phyloP scores from a whole-genome alignment of 2,888 invertebrate genomes.

The Amphipyra tragopoginis region DNA sequence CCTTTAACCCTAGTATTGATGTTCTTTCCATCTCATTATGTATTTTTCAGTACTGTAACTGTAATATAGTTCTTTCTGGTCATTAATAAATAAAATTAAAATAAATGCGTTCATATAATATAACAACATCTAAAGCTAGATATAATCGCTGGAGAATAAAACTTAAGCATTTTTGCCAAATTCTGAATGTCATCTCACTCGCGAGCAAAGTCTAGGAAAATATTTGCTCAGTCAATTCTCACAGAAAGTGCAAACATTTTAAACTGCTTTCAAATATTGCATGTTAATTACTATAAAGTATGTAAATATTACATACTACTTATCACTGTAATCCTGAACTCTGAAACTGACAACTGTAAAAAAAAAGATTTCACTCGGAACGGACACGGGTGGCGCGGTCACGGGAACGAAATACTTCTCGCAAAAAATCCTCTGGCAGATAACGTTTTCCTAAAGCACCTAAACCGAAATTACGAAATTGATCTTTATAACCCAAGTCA shows the following conservation, averaged over 20 bases:
- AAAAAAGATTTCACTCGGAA: slow-evolving; percentile 17
- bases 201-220: slow-evolving; percentile 24
- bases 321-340: slow-evolving; percentile 13
- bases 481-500: slow-evolving; percentile 61
- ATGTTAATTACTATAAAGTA: slow-evolving; percentile 5
- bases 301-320: slow-evolving; percentile 13
- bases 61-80: too few species aligned
- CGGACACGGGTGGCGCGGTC: slow-evolving; percentile 55
- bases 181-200: slow-evolving; percentile 9
- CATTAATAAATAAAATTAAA: too few species aligned
- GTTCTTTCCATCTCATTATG: too few species aligned
- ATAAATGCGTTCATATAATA: too few species aligned
- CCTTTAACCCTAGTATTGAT: too few species aligned
- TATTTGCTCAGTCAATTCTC: slow-evolving; percentile 11
- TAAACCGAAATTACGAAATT: slow-evolving; percentile 54
- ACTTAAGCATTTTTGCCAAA: slow-evolving; percentile 6
- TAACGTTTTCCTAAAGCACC: slow-evolving; percentile 60
- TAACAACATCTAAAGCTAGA: neutral
- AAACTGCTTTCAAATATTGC: slow-evolving; percentile 11
- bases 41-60: too few species aligned
- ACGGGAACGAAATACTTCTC: slow-evolving; percentile 69
- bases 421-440: slow-evolving; percentile 67
- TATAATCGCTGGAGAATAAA: neutral
- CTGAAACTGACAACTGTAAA: slow-evolving; percentile 19
- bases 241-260: slow-evolving; percentile 1